Conservation (phyloP, 2,113 vertebrate species). For the Sylvia atricapilla region DNA sequence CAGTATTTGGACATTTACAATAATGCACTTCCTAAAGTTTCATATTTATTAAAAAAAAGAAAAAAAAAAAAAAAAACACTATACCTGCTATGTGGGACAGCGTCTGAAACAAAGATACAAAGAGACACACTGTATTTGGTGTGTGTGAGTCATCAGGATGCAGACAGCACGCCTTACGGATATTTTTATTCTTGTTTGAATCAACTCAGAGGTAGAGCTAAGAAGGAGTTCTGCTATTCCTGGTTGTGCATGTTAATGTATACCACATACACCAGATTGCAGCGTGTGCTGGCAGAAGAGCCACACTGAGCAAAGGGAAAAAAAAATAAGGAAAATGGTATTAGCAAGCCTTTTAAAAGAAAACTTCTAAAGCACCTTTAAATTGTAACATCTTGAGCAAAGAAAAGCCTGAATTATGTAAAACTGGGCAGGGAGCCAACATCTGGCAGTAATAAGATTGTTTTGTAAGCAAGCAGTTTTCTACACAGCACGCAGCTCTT, state of each 20-base stretch:
- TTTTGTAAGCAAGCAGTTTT: slow-evolving; percentile 74
- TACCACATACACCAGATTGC: background rate
- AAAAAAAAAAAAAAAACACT: background rate
- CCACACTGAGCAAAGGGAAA: background rate
- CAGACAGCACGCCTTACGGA: background rate
- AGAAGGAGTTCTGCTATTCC: background rate
- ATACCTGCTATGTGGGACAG: background rate
- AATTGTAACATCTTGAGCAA: slow-evolving; percentile 71
- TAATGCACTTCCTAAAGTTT: background rate
- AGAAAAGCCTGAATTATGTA: slow-evolving; percentile 71
- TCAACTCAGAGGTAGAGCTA: background rate
- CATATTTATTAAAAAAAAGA: background rate
- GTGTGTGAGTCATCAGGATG: background rate
- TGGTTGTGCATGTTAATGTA: background rate
- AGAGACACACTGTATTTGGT: background rate
- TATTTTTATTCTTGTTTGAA: slow-evolving; percentile 38
- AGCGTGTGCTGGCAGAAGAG: background rate
- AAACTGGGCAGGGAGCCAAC: slow-evolving; percentile 68
- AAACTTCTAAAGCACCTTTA: slow-evolving; percentile 73
- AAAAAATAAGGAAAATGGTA: background rate
- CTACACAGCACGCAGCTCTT: slow-evolving; percentile 51
- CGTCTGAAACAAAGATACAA: background rate
- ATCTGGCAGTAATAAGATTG: slow-evolving; percentile 77
- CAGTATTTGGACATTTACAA: background rate
- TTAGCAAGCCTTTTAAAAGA: slow-evolving; percentile 62